These are phyloP conservation scores for Neodiprion pinetum DNA, from an alignment of 1,140 invertebrate species.

Conservation along the genomic window DNA sequence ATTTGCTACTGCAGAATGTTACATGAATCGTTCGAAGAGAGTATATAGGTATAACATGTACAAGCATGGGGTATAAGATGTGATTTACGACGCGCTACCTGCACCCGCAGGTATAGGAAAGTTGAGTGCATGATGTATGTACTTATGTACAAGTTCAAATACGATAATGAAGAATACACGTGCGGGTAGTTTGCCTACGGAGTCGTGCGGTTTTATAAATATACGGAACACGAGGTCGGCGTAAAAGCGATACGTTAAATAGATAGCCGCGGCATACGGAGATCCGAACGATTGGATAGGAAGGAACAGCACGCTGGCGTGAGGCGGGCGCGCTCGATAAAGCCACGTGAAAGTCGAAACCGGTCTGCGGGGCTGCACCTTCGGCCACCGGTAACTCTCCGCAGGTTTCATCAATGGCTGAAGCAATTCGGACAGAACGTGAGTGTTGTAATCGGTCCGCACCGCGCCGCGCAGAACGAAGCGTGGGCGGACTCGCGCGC, in stretches of 20 bases:
- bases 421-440: not conserved
- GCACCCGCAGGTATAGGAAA: too few relatives aligned
- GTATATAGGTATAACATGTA: too few relatives aligned
- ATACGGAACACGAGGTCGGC: not conserved
- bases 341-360: slow-evolving; percentile 6
- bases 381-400: slow-evolving; percentile 6
- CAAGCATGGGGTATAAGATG: too few relatives aligned
- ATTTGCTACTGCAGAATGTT: too few relatives aligned
- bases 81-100: too few relatives aligned
- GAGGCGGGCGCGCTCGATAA: slow-evolving; percentile 2
- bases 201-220: not conserved
- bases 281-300: not conserved
- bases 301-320: not conserved
- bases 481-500: not conserved
- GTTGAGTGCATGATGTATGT: too few relatives aligned
- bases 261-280: not conserved
- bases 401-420: slow-evolving; percentile 6
- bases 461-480: not conserved
- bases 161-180: not conserved
- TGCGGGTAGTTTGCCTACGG: not conserved
- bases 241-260: not conserved
- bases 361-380: slow-evolving; percentile 1
- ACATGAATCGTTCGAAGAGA: too few relatives aligned
- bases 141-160: too few relatives aligned
- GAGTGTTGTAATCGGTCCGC: not conserved